Base-by-base conservation (phyloP, 1,140 invertebrate genomes). In the Caenorhabditis remanei region DNA sequence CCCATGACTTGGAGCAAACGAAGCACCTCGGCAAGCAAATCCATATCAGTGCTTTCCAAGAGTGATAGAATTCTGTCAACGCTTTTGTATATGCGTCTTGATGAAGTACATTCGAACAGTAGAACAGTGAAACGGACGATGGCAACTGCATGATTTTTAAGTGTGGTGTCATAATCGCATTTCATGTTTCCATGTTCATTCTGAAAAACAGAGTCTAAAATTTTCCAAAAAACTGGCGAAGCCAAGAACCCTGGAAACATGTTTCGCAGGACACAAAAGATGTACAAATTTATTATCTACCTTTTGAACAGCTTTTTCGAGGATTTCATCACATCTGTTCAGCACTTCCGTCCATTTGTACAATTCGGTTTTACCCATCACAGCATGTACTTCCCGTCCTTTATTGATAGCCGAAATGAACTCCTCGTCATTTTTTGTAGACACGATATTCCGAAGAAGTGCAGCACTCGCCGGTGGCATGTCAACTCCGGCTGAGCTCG, bases 71-170 rank as follows among this genome's bases (percentile, higher is more conserved):
- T 71, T 41, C 88, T 50, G 13, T 88, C 50, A 13, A 88, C 71
- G 55, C 75, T 83, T 48, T 65, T 71, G 83, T 89, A 89, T 19
- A 88, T 67, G 13, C 86, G 41, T 65, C 88, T 85, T 43, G 88
- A 82, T 11, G 85, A 88, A 24, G 86, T 89, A 56, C 83, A 85
- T 56, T 89, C 88, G 87, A 89, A 89, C 4, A 89, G 63, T 16
- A 65, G 55, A 21, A 71, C 86, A 8, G 86, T 84, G 58, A 87
- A 87, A 5, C 71, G 46, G n/a, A 87, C 16, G 21, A 65, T 43
- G 14, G 50, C 46, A 16, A 85, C 40, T n/a, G 63, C 63, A 16
- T 58, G 19, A 19, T 84, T 55, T n/a, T 65, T 83, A 8, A 82
- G 79, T 86, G 19, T 11, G 7, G 21, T 16, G 16, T 53, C 67